Percentiles rank a stretch among this genome's conserved stretches.
Evolutionary conservation across 2,113 vertebrate species (phyloP).

Genomic region (Atlantisia rogersi): DNA sequence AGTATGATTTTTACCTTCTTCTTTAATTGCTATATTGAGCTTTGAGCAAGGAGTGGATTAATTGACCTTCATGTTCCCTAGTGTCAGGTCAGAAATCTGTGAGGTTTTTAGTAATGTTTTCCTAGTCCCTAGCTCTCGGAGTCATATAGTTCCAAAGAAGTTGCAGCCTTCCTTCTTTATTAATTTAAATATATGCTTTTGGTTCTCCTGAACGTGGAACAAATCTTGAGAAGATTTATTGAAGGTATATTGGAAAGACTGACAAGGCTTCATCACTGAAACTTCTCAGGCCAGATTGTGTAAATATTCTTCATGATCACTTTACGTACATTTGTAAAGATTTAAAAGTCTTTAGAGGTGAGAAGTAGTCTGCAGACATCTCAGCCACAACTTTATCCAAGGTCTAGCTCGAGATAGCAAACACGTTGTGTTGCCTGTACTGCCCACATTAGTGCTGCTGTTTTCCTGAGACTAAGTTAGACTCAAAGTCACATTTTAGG

Average conservation of each 20-base stretch:
- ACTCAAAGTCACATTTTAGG: background rate
- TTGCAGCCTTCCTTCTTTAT: background rate
- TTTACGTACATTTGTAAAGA: background rate
- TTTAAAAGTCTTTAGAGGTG: background rate
- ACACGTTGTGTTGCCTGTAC: background rate
- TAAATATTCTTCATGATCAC: background rate
- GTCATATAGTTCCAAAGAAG: background rate
- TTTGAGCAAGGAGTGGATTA: background rate
- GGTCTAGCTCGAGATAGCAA: background rate
- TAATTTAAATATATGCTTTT: background rate
- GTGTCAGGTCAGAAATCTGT: background rate
- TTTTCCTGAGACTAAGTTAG: background rate
- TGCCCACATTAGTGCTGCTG: background rate
- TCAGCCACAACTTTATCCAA: background rate
- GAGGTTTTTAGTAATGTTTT: background rate
- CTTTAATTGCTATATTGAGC: background rate
- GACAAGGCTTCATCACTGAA: background rate
- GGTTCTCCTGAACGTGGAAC: background rate
- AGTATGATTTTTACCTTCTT: background rate
- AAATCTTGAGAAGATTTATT: background rate
- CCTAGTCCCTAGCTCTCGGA: background rate
- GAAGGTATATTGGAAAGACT: background rate
- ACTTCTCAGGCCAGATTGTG: background rate
- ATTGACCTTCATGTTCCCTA: background rate
- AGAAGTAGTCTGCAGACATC: background rate